Evolutionary conservation across 2,797 vertebrate genomes (phyloP), one percentile per base, ranked within the genome.

Genomic region (Rhinella marina): DNA sequence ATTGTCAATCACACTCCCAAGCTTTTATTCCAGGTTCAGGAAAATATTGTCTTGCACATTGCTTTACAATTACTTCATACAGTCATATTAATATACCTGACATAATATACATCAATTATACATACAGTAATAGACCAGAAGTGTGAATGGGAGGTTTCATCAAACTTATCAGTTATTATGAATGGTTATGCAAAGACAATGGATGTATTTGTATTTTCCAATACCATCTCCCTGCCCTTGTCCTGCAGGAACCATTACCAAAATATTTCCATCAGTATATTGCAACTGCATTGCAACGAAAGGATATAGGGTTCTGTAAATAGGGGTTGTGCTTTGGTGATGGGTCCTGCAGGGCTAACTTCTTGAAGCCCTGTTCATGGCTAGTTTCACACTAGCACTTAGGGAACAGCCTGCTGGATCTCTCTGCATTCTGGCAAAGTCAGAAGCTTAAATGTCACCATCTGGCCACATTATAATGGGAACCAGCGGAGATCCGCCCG

Each of bases 1-100:
- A 93, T 90, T 91, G 92, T 94, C 92, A 93, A 83, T 82, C 88
- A 78, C 72, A 78, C 68, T 89, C 54, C 81, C 64, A 78, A 86
- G 85, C 2, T 29, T 73, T 79, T 80, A 83, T 83, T 84, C 86
- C 59, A 82, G 21, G 66, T 84, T 83, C 62, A 70, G 72, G 62
- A 82, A 89, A 79, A 86, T 64, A 82, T 52, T 75, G 76, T n/a
- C 41, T 21, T 19, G 17, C 50, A 77, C 61, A 70, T 19, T 61
- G 77, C 61, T 79, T 79, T 86, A 29, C 85, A 89, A 59, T 70
- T 79, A 72, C 88, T 82, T 77, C 68, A 41, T 25, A 50, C 13
- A 72, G 73, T 61, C 52, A 61, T 84, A 77, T 83, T 77, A 89
- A 86, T 82, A 86, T 50, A 83, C 80, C 32, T 83, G 52, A 83